Base-by-base conservation (phyloP, 2,888 invertebrate genomes). In the Mythimna ferrago region DNA sequence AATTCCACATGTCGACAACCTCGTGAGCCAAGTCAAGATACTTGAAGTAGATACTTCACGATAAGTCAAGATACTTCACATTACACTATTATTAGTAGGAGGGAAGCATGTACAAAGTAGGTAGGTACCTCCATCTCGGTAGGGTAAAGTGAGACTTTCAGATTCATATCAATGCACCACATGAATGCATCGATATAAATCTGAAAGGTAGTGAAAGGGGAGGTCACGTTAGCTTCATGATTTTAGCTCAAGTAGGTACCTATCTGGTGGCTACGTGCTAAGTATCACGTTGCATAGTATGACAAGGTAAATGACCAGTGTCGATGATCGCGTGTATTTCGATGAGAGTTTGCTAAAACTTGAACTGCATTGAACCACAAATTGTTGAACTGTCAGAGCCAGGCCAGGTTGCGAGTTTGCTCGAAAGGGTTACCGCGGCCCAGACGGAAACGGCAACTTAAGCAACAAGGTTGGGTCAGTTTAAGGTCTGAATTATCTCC, bases 201-300 rank as follows among this genome's bases (percentile, higher is more conserved):
- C 62, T 53, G 14, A 35, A 53, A 65, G 65, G 41, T 26, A 26
- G 61, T 41, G 71, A 71, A 71, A 41, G 41, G 48, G 6, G 76
- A 26, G 54, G 9, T 58, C 19, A 51, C 2, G 19, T 58, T 51
- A 51, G 2, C 35, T 11, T 11, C 11, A 48, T 14, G 38, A 78
- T 70, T 26, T 44, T 16, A 19, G 35, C n/a, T 67, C 10, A 44
- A 58, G 19, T 32, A 32, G 32, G 32, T 32, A 32, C 32, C 32
- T 58, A 32, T n/a, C 6, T 10, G 38, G 48, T 14, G 16, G 5
- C 35, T 76, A 66, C n/a, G 41, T 66, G 63, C 16, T 44, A 63
- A 72, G n/a, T 41, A 26, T 71, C 56, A 44, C 21, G 44, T n/a
- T 35, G 32, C 56, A 35, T 58, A 57, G 57, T 32, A 19, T 19